Conservation (phyloP, 2,113 vertebrate genomes). For the Tor tambroides region DNA sequence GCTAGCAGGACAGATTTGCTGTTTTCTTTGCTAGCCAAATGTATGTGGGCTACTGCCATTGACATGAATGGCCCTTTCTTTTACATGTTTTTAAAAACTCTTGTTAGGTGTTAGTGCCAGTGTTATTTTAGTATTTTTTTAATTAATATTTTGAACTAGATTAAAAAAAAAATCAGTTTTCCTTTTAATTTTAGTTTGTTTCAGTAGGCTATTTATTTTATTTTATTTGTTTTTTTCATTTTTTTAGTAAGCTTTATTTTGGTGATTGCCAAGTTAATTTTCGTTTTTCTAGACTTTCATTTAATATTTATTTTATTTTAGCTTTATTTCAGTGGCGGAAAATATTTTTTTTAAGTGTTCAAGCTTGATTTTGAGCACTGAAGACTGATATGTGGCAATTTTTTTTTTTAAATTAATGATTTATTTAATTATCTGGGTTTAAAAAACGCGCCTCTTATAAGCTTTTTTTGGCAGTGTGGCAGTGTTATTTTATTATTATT, state of each 20-base stretch:
- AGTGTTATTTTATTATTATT: too few species aligned
- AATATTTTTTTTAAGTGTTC: not conserved
- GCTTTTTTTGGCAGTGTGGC: too few species aligned
- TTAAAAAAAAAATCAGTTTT: rapidly evolving
- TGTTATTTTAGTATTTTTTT: not conserved
- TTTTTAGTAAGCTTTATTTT: not conserved
- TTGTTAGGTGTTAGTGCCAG: not conserved
- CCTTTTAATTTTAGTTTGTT: too few species aligned
- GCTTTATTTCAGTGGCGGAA: not conserved
- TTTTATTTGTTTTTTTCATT: too few species aligned
- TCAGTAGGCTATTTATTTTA: not conserved
- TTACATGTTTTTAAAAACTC: too few species aligned
- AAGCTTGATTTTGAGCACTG: too few species aligned
- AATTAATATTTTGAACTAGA: too few species aligned
- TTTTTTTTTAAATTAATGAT: too few species aligned
- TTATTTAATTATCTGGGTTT: not conserved
- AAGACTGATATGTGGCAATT: not conserved
- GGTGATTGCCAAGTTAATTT: too few species aligned
- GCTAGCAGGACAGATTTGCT: not conserved
- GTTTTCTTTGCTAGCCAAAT: not conserved
- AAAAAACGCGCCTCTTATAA: too few species aligned
- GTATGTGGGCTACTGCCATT: not conserved
- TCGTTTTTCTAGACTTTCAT: too few species aligned
- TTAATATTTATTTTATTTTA: not conserved
- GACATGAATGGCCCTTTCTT: too few species aligned